phyloP scores from a whole-genome alignment of 2,797 vertebrate genomes.

The Tragelaphus eurycerus region DNA sequence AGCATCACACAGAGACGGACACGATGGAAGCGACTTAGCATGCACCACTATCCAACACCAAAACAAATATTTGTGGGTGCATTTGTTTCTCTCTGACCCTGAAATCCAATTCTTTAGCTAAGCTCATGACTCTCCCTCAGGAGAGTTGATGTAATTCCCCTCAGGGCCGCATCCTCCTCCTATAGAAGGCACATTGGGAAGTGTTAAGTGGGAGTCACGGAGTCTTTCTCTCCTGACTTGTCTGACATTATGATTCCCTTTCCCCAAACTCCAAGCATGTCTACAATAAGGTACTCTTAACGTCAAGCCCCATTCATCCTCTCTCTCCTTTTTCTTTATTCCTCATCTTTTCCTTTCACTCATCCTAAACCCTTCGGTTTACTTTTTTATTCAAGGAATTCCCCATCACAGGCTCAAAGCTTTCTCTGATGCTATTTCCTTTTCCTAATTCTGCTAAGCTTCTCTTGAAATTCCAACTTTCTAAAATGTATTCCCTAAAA shows the following conservation, averaged over 20 bases:
- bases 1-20: not conserved
- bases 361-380: not conserved
- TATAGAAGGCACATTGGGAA: not conserved
- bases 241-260: not conserved
- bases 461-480: not conserved
- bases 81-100: not conserved
- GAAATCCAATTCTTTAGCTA: not conserved
- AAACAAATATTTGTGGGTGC: not conserved
- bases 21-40: not conserved
- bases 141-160: not conserved
- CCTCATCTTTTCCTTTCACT: not conserved
- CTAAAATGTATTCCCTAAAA: not conserved
- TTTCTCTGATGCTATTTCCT: not conserved
- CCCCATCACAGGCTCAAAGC: not conserved
- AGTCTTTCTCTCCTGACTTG: not conserved
- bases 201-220: not conserved
- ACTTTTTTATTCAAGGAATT: not conserved
- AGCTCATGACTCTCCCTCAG: not conserved
- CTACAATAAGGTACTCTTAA: not conserved
- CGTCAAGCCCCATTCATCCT: not conserved
- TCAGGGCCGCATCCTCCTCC: not conserved
- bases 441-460: not conserved
- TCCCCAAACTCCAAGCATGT: not conserved
- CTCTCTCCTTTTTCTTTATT: not conserved
- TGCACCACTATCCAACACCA: not conserved